A percentile compares a stretch with the other conserved stretches of the same genome.
These are phyloP conservation scores for Stomatorhinus ivindoensis DNA, from an alignment of 2,113 vertebrate genomes.

Conservation along the genomic window DNA sequence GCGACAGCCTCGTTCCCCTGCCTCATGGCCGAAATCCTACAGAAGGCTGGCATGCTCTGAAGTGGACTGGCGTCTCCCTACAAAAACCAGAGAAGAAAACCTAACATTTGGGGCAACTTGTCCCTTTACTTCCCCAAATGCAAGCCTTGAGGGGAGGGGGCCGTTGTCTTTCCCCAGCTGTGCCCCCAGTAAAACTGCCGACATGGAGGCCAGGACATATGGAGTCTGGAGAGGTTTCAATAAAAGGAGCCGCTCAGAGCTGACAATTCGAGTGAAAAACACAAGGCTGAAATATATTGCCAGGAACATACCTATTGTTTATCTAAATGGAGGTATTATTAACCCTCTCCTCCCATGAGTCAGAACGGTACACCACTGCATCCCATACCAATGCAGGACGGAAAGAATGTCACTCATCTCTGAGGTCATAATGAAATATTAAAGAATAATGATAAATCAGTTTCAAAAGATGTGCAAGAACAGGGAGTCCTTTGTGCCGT, in stretches of 20 bases:
- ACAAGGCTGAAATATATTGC: not conserved
- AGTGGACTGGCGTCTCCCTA: not conserved
- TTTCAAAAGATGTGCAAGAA: conserved; percentile 32
- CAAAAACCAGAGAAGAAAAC: not conserved
- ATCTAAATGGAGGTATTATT: conserved; percentile 5
- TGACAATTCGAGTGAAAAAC: not conserved
- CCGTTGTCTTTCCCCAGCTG: not conserved
- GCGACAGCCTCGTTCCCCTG: not conserved
- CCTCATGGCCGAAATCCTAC: not conserved
- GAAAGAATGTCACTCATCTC: not conserved
- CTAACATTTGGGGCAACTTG: not conserved
- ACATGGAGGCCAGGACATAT: not conserved
- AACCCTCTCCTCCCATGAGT: not conserved
- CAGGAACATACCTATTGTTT: not conserved
- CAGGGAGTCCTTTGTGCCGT: not conserved
- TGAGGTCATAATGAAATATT: not conserved
- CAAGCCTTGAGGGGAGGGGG: not conserved
- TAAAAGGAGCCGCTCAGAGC: not conserved
- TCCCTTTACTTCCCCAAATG: not conserved
- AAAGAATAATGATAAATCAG: conserved; percentile 19
- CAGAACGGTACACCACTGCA: not conserved
- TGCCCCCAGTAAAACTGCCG: not conserved
- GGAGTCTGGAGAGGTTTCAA: not conserved
- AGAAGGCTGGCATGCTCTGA: not conserved
- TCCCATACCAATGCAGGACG: not conserved